Base-by-base conservation (phyloP, 2,113 vertebrate species). In the Maccullochella peelii region DNA sequence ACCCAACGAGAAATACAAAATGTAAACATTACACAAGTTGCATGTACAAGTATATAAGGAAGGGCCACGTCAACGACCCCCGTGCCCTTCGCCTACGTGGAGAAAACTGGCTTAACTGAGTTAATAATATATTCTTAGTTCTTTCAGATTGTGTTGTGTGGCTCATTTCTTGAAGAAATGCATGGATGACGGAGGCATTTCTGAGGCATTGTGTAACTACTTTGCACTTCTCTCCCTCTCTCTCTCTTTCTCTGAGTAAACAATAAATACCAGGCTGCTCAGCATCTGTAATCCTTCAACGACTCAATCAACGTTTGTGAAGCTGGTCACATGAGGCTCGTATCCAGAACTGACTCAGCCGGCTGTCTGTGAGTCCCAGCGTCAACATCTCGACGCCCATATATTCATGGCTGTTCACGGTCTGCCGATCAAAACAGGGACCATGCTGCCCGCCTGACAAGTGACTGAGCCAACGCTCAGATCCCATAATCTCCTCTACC, bases 261-360 rank as follows among this genome's bases (percentile, higher is more conserved):
- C 86, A 91, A 82, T 62, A 81, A 90, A 86, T 87, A 93, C 76
- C 85, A 87, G 89, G 86, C 91, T 78, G 87, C 85, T 90, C 85
- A 73, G 87, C 89, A 91, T 90, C 89, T 93, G 86, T 84, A 90
- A 92, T 89, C 84, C 88, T 89, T 82, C 81, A 33, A 86, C 85
- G 63, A 86, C 88, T 95, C 88, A 90, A 92, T 94, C 92, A 92
- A 92, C 90, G 93, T 92, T 95, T 90, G 76, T 88, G 89, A 92
- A 93, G 81, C 88, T 81, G 85, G 38, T 86, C 84, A 85, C 86
- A 84, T 52, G 83, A 83, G 91, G 79, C 87, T 86, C 0, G 15
- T 14, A 49, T 88, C 82, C 90, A 83, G 82, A 81, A 91, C 70
- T 65, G 86, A 92, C 74, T 87, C 86, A 80, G 86, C 80, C 30